Conservation (phyloP, 2,888 invertebrate genomes). For the Sinopyrophorus schimmeli region DNA sequence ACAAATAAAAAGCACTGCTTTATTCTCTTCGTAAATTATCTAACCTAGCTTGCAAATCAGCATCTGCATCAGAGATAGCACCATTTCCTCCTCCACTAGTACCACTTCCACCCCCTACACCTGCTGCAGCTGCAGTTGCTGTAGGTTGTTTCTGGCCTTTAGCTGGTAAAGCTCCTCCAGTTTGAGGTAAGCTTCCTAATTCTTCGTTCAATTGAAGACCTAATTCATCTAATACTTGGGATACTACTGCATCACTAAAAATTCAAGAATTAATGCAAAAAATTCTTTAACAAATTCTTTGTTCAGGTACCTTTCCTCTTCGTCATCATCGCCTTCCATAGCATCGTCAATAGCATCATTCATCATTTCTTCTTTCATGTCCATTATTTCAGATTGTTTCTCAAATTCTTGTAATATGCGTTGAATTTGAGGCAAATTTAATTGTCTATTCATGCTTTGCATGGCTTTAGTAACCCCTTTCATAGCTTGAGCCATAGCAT, state of each 20-base stretch:
- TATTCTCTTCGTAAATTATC: constrained; percentile 92
- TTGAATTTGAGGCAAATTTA: constrained; percentile 99
- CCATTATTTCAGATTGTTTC: constrained; percentile 99
- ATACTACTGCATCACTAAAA: constrained; percentile 86
- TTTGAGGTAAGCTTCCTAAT: constrained; percentile 82
- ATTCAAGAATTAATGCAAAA: constrained; percentile 12
- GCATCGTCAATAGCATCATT: constrained; percentile 99
- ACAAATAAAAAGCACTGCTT: constrained; percentile 22
- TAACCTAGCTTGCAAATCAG: constrained; percentile 94
- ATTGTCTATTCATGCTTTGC: constrained; percentile 95
- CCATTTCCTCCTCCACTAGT: constrained; percentile 57
- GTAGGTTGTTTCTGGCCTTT: constrained; percentile 66
- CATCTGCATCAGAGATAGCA: constrained; percentile 82
- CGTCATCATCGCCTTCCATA: constrained; percentile 97
- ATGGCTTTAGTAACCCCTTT: constrained; percentile 97
- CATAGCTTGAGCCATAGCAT: constrained; percentile 99
- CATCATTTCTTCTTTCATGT: constrained; percentile 99
- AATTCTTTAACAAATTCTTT: not conserved
- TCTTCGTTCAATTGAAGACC: constrained; percentile 94
- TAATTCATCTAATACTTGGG: constrained; percentile 95
- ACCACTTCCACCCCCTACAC: constrained; percentile 45
- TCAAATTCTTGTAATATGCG: constrained; percentile 97
- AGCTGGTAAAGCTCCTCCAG: constrained; percentile 62
- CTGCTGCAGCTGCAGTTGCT: constrained; percentile 56
- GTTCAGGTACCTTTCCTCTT: constrained; percentile 83